A percentile compares a stretch with the other conserved stretches of the same genome.
These are phyloP conservation scores for Ochotona princeps DNA, from an alignment of 2,113 vertebrate species.

Conservation along the genomic window DNA sequence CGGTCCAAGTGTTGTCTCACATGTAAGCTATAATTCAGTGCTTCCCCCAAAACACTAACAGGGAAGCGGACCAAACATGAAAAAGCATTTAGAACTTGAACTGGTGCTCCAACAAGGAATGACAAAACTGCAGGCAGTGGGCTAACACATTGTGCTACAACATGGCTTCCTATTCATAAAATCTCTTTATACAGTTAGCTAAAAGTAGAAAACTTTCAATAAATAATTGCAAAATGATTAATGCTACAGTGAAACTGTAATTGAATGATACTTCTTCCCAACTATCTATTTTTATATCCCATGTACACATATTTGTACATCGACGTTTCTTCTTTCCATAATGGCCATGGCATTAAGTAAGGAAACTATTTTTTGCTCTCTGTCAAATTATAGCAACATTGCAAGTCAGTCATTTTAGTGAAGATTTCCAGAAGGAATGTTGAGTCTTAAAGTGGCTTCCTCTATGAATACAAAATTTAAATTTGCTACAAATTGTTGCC, in stretches of 20 bases:
- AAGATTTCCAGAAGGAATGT: constrained; percentile 53
- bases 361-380: not conserved
- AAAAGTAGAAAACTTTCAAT: not conserved
- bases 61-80: no score
- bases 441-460: constrained; percentile 58
- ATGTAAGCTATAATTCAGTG: no score
- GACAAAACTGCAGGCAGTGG: no score
- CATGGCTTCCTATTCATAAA: not conserved
- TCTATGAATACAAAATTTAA: constrained; percentile 57
- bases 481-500: constrained; percentile 54
- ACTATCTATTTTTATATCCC: not conserved
- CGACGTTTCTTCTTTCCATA: not conserved
- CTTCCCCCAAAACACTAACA: no score
- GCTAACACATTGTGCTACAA: no score
- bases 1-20: no score
- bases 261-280: not conserved
- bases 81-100: no score
- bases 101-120: no score
- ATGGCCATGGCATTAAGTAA: not conserved
- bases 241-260: not conserved
- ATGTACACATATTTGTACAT: not conserved
- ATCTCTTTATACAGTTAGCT: not conserved
- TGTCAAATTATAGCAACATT: constrained; percentile 49
- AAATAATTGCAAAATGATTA: not conserved
- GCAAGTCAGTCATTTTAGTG: constrained; percentile 42